Evolutionary conservation across 2,797 vertebrate genomes (phyloP).

Genomic region (Brachyrhaphis roseni): DNA sequence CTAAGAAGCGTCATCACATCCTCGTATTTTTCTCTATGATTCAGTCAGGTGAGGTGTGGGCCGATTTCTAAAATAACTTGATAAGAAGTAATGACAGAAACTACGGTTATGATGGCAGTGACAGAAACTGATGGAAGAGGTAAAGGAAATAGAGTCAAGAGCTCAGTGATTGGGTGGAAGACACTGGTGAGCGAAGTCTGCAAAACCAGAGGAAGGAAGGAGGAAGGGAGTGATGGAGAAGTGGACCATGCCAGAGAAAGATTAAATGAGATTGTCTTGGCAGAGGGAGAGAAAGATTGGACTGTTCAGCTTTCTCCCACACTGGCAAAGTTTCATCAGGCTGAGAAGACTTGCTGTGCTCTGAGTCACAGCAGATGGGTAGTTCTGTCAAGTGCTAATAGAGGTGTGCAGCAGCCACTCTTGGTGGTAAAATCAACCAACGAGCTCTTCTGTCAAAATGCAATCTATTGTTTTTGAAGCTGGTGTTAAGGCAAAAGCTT

Average conservation of each 20-base stretch:
- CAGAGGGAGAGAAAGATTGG: conserved; percentile 31
- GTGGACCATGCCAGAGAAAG: conserved; percentile 24
- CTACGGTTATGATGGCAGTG: neutral
- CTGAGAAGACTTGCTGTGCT: conserved; percentile 54
- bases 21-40: conserved; percentile 24
- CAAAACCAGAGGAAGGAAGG: conserved; percentile 18
- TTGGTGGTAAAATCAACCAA: conserved; percentile 15
- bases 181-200: conserved; percentile 3
- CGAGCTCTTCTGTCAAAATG: conserved; percentile 21
- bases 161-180: conserved; percentile 28
- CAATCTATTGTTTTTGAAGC: conserved; percentile 15
- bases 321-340: conserved; percentile 58
- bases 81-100: conserved; percentile 26
- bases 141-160: conserved; percentile 11
- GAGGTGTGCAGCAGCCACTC: conserved; percentile 47
- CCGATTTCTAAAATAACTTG: conserved; percentile 16
- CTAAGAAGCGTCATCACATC: conserved; percentile 21
- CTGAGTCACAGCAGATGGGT: conserved; percentile 70
- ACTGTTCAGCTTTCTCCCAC: conserved; percentile 41
- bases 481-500: conserved; percentile 24
- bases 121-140: conserved; percentile 24
- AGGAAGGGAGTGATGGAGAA: conserved; percentile 28
- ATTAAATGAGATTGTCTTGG: conserved; percentile 42
- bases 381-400: conserved; percentile 55
- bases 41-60: conserved; percentile 20